Percentiles rank a stretch among this genome's conserved stretches.
phyloP scores from a whole-genome alignment of 1,140 invertebrate species.

The Asbolus verrucosus region DNA sequence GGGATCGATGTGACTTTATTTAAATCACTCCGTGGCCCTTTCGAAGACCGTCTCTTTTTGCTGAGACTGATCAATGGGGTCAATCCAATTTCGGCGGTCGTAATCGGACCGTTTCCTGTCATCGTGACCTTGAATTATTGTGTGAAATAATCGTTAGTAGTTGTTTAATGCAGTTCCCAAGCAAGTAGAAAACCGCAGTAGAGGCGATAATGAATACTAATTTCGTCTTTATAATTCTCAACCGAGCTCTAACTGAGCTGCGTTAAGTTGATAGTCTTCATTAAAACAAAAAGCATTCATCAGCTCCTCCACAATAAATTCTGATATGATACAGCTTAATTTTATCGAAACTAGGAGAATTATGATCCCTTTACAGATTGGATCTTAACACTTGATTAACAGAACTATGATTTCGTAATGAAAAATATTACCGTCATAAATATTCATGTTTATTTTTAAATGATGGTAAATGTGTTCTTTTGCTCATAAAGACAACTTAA shows the following conservation, averaged over 20 bases:
- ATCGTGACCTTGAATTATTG: constrained; percentile 14
- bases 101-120: neutral
- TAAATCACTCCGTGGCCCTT: constrained; percentile 1
- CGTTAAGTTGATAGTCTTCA: constrained; percentile 39
- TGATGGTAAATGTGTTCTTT: too few species aligned
- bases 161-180: constrained; percentile 23
- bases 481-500: too few species aligned
- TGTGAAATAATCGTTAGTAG: constrained; percentile 10
- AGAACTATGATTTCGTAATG: too few species aligned
- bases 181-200: constrained; percentile 24
- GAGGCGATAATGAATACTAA: constrained; percentile 37
- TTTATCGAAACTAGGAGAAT: neutral
- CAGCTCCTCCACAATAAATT: constrained; percentile 23
- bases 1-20: constrained; percentile 29
- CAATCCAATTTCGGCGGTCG: constrained; percentile 26
- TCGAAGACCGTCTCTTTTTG: constrained; percentile 1
- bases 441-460: too few species aligned
- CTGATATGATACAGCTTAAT: constrained; percentile 9
- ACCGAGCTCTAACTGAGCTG: constrained; percentile 35
- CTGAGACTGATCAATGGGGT: neutral
- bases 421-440: too few species aligned
- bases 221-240: constrained; percentile 37
- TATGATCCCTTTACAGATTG: neutral
- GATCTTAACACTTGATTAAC: neutral
- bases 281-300: constrained; percentile 36